These are phyloP conservation scores for Trissolcus basalis DNA, from an alignment of 1,140 invertebrate genomes.

Conservation along the genomic window DNA sequence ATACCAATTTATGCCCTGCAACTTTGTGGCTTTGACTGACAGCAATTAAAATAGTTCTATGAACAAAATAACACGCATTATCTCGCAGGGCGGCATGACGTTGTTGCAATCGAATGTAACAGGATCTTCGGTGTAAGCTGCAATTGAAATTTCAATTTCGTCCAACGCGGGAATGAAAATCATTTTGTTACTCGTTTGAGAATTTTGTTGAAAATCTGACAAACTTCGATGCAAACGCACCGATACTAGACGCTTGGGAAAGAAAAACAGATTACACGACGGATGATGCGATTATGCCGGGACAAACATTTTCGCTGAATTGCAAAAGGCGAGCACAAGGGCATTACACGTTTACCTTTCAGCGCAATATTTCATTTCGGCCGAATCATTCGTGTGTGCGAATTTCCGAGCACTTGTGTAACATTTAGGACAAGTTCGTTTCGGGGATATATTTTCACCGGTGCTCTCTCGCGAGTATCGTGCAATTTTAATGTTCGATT, in stretches of 20 bases:
- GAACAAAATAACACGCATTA: conserved; percentile 25
- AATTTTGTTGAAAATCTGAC: no score
- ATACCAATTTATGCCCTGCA: conserved; percentile 27
- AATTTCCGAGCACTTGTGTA: conserved; percentile 41
- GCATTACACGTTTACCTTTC: conserved; percentile 38
- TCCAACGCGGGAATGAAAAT: neutral
- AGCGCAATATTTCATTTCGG: conserved; percentile 35
- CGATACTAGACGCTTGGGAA: conserved; percentile 20
- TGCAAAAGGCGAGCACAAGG: conserved; percentile 17
- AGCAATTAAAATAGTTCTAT: conserved; percentile 41
- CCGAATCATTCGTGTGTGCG: conserved; percentile 26
- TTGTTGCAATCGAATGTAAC: conserved; percentile 12
- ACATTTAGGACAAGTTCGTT: conserved; percentile 45
- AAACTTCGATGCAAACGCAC: conserved; percentile 3
- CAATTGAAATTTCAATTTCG: no score
- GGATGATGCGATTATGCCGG: conserved; percentile 43
- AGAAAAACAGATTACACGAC: conserved; percentile 47
- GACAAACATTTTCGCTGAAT: conserved; percentile 37
- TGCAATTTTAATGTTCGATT: conserved; percentile 36
- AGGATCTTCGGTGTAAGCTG: conserved; percentile 4
- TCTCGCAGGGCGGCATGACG: conserved; percentile 9
- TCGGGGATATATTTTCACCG: conserved; percentile 32
- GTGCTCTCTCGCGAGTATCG: conserved; percentile 5
- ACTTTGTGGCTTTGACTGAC: conserved; percentile 40
- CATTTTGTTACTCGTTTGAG: conserved; percentile 11